Evolutionary conservation across 1,140 invertebrate genomes (phyloP).

Genomic region (Chironomus striatipennis): DNA sequence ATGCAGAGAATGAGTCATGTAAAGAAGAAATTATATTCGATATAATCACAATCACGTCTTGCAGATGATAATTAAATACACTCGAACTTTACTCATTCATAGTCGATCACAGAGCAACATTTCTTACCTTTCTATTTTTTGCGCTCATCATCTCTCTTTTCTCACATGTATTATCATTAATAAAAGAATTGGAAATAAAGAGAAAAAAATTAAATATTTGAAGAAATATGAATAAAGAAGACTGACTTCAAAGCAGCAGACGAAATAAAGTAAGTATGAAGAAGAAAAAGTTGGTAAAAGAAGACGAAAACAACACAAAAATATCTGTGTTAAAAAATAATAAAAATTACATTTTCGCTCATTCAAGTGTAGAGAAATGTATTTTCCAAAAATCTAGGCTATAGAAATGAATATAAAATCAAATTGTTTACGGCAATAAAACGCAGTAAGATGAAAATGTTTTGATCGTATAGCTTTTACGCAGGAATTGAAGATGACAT

Average conservation of each 20-base stretch:
- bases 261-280: background rate
- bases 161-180: conserved; percentile 23
- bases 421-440: background rate
- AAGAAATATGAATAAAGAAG: background rate
- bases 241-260: background rate
- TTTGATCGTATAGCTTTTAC: background rate
- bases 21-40: background rate
- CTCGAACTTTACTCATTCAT: background rate
- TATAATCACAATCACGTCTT: background rate
- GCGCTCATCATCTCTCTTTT: conserved; percentile 6
- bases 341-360: background rate
- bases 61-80: background rate
- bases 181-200: background rate
- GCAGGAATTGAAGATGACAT: background rate
- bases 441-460: background rate
- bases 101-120: background rate
- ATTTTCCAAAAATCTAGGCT: conserved; percentile 21
- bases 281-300: background rate
- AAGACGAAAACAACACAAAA: background rate
- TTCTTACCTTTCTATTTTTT: background rate
- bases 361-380: conserved; percentile 4
- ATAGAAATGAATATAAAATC: background rate
- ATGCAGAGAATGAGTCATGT: background rate
- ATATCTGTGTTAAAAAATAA: conserved; percentile 1
- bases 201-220: conserved; percentile 21